Evolutionary conservation across 2,888 invertebrate genomes (phyloP), one percentile per base, ranked within the genome.

Genomic region (Galerucella pusilla): DNA sequence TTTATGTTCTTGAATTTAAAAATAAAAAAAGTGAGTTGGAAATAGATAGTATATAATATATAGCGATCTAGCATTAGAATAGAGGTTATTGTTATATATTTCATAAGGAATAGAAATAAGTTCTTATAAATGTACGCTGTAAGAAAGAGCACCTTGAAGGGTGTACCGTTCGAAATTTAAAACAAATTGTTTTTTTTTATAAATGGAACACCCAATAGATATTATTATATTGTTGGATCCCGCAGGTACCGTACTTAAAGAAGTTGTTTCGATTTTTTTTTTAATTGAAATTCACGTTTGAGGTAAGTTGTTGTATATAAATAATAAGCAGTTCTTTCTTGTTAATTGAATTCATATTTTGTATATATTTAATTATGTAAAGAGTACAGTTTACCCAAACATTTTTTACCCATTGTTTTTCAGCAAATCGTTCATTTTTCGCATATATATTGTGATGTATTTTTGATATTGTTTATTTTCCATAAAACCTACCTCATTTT

Each of bases 71-170:
- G 83, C 81, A 83, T 81, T 81, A 81, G 82, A 82, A 81, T 80
- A 81, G 81, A 86, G 85, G 85, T 86, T 84, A 85, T 87, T 87
- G 87, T 87, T 87, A 87, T 85, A 86, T 87, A 87, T 84, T 87
- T 57, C 59, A 66, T 72, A 72, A 72, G 72, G 85, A 82, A 81
- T 87, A 87, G 86, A 86, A 79, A 84, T 83, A 83, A 81, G 79
- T 79, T 85, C 84, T 84, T 82, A 83, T 80, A 77, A 81, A 82
- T 82, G 84, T 84, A 84, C 83, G 83, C 84, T 81, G 82, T 75
- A 77, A 76, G 74, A 70, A 71, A 61, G 78, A 82, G 81, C 83
- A 82, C 81, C 81, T 77, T 25, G 6, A 68, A 61, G 57, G 54
- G 60, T 54, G 20, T 73, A 77, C 71, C 63, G 75, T 52, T 52